Percentiles rank a stretch among this genome's conserved stretches.
Conservation (phyloP, 2,113 vertebrate species). For the Oryctolagus cuniculus region mOryCun1.1 NC_091442.1:109619001-109619500, state of each 20-base stretch:
- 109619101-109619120: no score
- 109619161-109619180: no score
- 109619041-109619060: no score
- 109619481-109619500: background rate
- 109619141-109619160: no score
- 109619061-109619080: no score
- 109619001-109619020: no score
- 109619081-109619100: no score
- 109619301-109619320: conserved; percentile 3
- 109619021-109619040: no score
- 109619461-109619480: background rate
- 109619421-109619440: background rate
- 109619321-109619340: background rate
- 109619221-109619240: background rate
- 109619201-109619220: conserved; percentile 6
- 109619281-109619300: background rate
- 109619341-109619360: background rate
- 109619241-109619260: background rate
- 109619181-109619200: no score
- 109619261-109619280: background rate
- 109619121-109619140: no score
- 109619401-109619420: background rate
- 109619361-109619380: background rate
- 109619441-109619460: background rate
- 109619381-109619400: background rate